A percentile compares a stretch with the other conserved stretches of the same genome.
Conservation (phyloP, 2,113 vertebrate genomes). For the Eulemur macaco region DNA sequence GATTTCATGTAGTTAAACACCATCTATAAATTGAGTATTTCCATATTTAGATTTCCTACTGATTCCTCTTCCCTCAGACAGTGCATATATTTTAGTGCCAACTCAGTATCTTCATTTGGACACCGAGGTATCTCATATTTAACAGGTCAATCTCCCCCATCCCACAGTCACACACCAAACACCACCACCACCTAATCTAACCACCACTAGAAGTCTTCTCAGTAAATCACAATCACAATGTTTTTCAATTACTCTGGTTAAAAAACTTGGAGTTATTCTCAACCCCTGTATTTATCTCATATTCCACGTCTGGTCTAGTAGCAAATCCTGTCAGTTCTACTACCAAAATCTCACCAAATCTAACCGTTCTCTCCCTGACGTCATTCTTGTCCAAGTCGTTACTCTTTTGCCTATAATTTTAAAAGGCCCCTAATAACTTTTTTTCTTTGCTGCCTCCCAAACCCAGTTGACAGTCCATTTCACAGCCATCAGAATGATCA, state of each 20-base stretch:
- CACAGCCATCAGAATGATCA: not conserved
- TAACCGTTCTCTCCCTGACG: not conserved
- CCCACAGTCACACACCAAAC: accelerated
- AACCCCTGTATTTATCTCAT: not conserved
- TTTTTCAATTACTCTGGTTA: not conserved
- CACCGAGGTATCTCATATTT: not conserved
- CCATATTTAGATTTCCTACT: not conserved
- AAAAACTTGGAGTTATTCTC: not conserved
- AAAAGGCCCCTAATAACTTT: not conserved
- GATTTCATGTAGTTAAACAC: not conserved
- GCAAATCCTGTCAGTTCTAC: not conserved
- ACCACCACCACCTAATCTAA: not conserved
- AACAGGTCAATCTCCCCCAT: not conserved
- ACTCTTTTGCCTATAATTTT: not conserved
- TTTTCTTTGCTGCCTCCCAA: not conserved
- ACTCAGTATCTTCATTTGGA: not conserved
- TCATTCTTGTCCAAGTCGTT: not conserved
- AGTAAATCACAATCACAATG: not conserved
- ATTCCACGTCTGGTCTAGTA: not conserved
- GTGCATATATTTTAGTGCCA: not conserved
- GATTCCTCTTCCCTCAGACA: not conserved
- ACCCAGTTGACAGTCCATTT: not conserved
- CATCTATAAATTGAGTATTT: not conserved
- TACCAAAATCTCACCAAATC: not conserved
- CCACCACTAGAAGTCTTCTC: not conserved